Evolutionary conservation across 2,113 vertebrate genomes (phyloP).

Genomic region (Panthera uncia): DNA sequence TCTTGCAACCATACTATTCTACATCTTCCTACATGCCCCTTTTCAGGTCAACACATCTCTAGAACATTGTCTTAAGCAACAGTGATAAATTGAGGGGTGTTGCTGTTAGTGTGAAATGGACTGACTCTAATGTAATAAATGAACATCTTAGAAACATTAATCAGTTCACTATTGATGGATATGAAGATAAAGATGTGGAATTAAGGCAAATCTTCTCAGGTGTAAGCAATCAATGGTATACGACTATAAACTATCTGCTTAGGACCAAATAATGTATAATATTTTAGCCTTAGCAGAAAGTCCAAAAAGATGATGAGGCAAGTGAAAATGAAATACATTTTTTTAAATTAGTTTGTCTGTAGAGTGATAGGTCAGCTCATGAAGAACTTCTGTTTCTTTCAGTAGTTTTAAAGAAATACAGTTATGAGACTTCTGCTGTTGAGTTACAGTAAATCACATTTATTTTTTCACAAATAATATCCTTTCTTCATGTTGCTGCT

Average conservation of each 20-base stretch:
- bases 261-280: not conserved
- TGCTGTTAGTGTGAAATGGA: constrained; percentile 78
- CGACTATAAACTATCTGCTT: constrained; percentile 68
- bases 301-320: not conserved
- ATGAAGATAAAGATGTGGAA: constrained; percentile 68
- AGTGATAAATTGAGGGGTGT: constrained; percentile 75
- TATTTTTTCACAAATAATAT: not conserved
- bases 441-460: not conserved
- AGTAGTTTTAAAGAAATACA: not conserved
- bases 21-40: constrained; percentile 67
- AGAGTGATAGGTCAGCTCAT: not conserved
- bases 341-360: not conserved
- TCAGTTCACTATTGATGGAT: constrained; percentile 70
- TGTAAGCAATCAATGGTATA: constrained; percentile 74
- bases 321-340: not conserved
- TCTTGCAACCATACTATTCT: constrained; percentile 53
- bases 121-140: constrained; percentile 78
- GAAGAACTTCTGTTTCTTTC: not conserved
- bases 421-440: not conserved
- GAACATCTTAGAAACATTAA: constrained; percentile 77
- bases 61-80: constrained; percentile 70
- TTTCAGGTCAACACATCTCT: constrained; percentile 72
- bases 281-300: not conserved
- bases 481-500: not conserved
- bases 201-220: constrained; percentile 63